Evolutionary conservation across 2,113 vertebrate species (phyloP).

Genomic region (Solenodon paradoxus): DNA sequence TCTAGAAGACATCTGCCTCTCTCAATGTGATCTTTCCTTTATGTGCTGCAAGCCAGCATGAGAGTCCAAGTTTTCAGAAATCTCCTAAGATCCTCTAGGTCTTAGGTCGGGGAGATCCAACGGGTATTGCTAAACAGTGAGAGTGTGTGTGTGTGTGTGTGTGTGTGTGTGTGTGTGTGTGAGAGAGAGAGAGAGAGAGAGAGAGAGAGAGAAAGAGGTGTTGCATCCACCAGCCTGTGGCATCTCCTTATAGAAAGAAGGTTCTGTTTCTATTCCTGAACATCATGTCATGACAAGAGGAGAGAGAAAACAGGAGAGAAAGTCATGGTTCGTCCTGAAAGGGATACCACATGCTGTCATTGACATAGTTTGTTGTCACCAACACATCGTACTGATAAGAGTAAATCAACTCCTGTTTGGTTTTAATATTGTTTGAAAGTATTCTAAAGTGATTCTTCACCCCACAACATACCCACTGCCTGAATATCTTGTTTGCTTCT

Average conservation of each 20-base stretch:
- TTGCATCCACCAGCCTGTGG: background rate
- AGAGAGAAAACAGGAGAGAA: accelerated
- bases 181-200: background rate
- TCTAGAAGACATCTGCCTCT: background rate
- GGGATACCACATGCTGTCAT: background rate
- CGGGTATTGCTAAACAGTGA: background rate
- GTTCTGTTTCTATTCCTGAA: background rate
- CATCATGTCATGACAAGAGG: background rate
- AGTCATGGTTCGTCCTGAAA: background rate
- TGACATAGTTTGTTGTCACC: background rate
- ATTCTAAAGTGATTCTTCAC: no score
- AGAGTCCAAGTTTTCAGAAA: background rate
- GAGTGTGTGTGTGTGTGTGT: background rate
- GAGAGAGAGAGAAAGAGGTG: no score
- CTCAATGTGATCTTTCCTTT: background rate
- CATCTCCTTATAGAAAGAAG: background rate
- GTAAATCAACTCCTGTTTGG: background rate
- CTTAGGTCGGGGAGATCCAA: background rate
- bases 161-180: background rate
- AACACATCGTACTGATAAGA: background rate
- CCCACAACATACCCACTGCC: no score
- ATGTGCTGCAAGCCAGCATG: background rate
- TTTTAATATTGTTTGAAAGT: background rate
- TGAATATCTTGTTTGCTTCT: background rate
- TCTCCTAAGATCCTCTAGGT: background rate